Evolutionary conservation across 2,888 invertebrate species (phyloP), one percentile per base, ranked within the genome.

Genomic region (Archips xylosteana): DNA sequence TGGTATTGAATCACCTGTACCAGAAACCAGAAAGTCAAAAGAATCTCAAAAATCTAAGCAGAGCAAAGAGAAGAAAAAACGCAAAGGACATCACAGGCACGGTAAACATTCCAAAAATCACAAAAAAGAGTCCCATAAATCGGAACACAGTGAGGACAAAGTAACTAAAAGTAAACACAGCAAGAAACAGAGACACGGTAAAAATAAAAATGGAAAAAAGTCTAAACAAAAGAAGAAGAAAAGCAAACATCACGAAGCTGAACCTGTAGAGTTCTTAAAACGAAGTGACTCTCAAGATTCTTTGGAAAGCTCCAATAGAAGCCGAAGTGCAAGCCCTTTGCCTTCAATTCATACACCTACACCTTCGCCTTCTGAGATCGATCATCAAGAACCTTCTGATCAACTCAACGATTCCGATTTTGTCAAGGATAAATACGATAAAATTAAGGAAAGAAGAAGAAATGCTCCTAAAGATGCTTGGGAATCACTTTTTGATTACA

Each of bases 351-450:
- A 91, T 73, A 91, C 92, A 0, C 92, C 89, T 0, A 83, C 91
- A 2, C 93, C 93, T 0, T 89, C 92, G n/a, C 92, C 91, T 2
- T 84, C 88, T 5, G 89, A 86, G 74, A 78, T 87, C 2, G 85
- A 87, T 5, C 75, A 78, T 8, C 68, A 78, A 5, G 83, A 85
- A 12, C 77, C 80, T 2, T 80, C 83, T 13, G 87, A 88, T 71
- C 84, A 86, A 71, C 86, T 87, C 6, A 75, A 83, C 3, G 91
- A 94, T 66, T 85, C 91, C 8, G 90, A 94, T 73, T 94, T 94
- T 75, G 87, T 89, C 62, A 95, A 95, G 83, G 96, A 96, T 80
- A 96, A 96, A 83, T 96, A 95, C 82, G 96, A 96, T 80, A 92
- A 95, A 83, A 95, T 95, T 75, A 95, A 96, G 87, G 95, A 96